Conservation (phyloP, 2,888 invertebrate species). For the Chymomyza caudatula region DNA sequence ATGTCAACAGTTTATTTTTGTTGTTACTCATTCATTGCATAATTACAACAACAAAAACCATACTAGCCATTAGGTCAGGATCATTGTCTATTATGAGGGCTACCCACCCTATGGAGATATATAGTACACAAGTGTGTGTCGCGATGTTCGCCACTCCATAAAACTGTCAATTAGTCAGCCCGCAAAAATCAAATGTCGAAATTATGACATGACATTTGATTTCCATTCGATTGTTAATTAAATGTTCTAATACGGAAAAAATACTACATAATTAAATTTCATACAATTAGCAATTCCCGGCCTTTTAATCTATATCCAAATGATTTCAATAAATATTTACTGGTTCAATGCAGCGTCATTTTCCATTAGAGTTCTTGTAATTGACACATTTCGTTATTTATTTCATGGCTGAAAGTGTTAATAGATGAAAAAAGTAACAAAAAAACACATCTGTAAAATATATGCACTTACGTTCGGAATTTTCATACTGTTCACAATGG, state of each 20-base stretch:
- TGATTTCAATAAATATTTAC: slow-evolving; percentile 55
- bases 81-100: slow-evolving; percentile 28
- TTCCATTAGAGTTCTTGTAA: too few relatives aligned
- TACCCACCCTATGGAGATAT: slow-evolving; percentile 3
- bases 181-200: slow-evolving; percentile 27
- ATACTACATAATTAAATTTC: too few relatives aligned
- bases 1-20: slow-evolving; percentile 59
- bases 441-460: too few relatives aligned
- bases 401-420: too few relatives aligned
- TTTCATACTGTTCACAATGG: too few relatives aligned
- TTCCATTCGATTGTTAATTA: background rate
- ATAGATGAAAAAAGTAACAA: too few relatives aligned
- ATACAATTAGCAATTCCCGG: too few relatives aligned
- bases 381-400: too few relatives aligned
- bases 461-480: too few relatives aligned
- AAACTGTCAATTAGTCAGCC: slow-evolving; percentile 54
- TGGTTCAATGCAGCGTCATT: slow-evolving; percentile 33
- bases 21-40: slow-evolving; percentile 35
- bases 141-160: slow-evolving; percentile 39
- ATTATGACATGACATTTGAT: slow-evolving; percentile 32
- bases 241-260: background rate
- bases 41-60: slow-evolving; percentile 46
- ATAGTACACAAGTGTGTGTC: background rate
- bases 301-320: background rate
- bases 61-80: slow-evolving; percentile 20